These are phyloP conservation scores for Volucella zonaria DNA, from an alignment of 2,888 invertebrate species.

Conservation along the genomic window DNA sequence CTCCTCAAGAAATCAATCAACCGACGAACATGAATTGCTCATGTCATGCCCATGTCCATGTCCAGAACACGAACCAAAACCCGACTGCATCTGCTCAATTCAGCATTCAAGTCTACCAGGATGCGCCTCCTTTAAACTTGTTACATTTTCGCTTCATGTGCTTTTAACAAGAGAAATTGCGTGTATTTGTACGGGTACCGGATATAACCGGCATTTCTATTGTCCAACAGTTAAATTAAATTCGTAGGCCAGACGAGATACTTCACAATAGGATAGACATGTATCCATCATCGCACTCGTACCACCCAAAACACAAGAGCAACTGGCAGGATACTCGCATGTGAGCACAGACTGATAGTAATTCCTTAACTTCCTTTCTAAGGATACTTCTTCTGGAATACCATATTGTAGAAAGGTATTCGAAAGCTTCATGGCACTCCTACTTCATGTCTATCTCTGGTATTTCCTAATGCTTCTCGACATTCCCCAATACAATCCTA, in stretches of 20 bases:
- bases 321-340: neutral
- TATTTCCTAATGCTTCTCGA: no score
- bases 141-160: neutral
- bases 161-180: neutral
- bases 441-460: no score
- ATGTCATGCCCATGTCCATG: neutral
- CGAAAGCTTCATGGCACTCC: no score
- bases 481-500: no score
- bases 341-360: neutral
- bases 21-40: neutral
- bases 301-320: neutral
- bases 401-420: no score
- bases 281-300: no score
- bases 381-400: no score
- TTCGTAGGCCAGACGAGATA: neutral
- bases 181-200: neutral
- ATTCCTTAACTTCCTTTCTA: neutral
- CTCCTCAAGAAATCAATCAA: no score
- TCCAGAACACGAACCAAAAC: no score
- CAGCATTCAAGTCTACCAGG: no score
- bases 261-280: no score
- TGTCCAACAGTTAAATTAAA: neutral
- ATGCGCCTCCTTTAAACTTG: no score
- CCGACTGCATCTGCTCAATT: neutral
- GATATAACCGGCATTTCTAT: neutral